Conservation (phyloP, 2,888 invertebrate genomes). For the Caenorhabditis parvicauda region DNA sequence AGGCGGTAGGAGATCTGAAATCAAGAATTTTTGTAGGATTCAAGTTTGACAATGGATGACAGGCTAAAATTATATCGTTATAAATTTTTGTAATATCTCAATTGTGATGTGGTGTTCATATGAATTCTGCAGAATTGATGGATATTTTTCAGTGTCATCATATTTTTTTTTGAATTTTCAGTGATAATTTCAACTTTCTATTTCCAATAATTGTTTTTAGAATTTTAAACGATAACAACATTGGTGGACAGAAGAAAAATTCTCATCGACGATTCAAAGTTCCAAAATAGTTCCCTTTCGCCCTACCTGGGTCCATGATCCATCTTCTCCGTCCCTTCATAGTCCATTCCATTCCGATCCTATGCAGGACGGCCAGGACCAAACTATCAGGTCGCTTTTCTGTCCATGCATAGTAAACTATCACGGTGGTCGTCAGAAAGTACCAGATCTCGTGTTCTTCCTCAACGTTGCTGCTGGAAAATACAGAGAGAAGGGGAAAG, state of each 20-base stretch:
- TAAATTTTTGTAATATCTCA: no score
- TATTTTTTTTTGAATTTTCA: no score
- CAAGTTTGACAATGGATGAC: no score
- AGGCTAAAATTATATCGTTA: no score
- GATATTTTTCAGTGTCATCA: no score
- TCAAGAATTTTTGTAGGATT: background rate
- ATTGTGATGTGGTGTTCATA: no score
- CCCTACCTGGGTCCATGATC: constrained; percentile 34
- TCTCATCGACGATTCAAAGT: no score
- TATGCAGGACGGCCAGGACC: constrained; percentile 20
- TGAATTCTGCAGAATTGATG: no score
- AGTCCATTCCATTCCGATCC: constrained; percentile 28
- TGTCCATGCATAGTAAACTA: background rate
- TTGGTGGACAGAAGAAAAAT: background rate
- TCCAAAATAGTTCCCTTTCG: no score
- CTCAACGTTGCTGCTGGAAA: constrained; percentile 52
- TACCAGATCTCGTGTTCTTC: constrained; percentile 59
- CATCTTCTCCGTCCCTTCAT: constrained; percentile 41
- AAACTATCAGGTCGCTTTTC: constrained; percentile 1
- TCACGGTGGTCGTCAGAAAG: constrained; percentile 11
- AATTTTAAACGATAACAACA: background rate
- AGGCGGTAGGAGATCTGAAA: background rate
- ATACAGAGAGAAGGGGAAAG: constrained; percentile 25
- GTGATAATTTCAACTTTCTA: no score
- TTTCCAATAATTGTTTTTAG: no score